Base-by-base conservation (phyloP, 2,797 vertebrate genomes). In the Sebastes hubbsi region DNA sequence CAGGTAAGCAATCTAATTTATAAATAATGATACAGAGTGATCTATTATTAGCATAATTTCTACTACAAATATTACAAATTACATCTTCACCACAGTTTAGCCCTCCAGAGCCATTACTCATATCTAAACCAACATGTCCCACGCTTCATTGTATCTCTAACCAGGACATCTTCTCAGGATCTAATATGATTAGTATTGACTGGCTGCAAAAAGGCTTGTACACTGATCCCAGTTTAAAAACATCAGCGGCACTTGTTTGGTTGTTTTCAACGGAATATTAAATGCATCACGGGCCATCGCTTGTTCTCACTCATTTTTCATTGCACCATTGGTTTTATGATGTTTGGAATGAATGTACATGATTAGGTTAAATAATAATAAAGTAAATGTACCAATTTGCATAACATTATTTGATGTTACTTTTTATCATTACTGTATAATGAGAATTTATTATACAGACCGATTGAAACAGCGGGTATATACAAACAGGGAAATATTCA, bases 101-200 rank as follows among this genome's bases (percentile, higher is more conserved):
- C 38, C 80, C 72, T 59, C 20, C 32, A 71, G 76, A 84, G 75
- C 84, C 91, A 94, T 95, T 92, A 94, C 85, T 95, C 93, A 93
- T 92, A 92, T 86, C 88, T 83, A 88, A 90, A 91, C 83, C 81
- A 90, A 82, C 88, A 91, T 91, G 87, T 89, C 86, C 76, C 72
- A 72, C 66, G 70, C 81, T 87, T 88, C 89, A 86, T 88, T 73
- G 77, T 85, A 84, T 91, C 89, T 92, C 81, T 75, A 79, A 87
- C 83, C 83, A 89, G 87, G 91, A 90, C 92, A 93, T 95, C 89
- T 87, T 91, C 86, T 88, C 75, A 74, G 89, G 82, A 88, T 84
- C 84, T 94, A 95, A 96, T 89, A 60, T 72, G 70, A 95, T 96
- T 96, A 96, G 73, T 85, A 96, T 96, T 90, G 95, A 96, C 88